Base-by-base conservation (phyloP, 2,113 vertebrate species). In the Pimephales promelas region DNA sequence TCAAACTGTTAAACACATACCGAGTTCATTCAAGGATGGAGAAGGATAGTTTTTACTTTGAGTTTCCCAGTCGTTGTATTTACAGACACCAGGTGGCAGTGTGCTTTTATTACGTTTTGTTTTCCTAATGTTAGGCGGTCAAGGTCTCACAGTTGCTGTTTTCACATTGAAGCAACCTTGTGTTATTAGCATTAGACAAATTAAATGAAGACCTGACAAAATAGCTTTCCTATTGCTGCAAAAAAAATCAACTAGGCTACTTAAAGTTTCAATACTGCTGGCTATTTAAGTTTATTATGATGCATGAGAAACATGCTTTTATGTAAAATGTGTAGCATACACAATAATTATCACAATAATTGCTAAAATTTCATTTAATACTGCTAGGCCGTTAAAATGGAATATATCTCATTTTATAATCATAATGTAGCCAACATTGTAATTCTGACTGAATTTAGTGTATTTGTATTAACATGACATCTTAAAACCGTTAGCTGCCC, bases 31-130 rank as follows among this genome's bases (percentile, higher is more conserved):
- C 34, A 18, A 16, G 14, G 4, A 13, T 24, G 43, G 11, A 31
- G 18, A 56, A 16, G 10, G 24, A 22, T 9, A 16, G 2, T 73
- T 7, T 43, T 47, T 52, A 28, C 26, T 49, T 14, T 47, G 45
- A 47, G 45, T 47, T 1, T 4, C 47, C 18, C 6, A 73, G 3
- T 6, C 13, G 4, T 3, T 79, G 16, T 26, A 28, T 68, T 31
- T 72, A 40, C 54, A 26, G 34, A 82, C 76, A 80, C 49, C 61
- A 86, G 82, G 28, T 86, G 82, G 82, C 82, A 71, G 82, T 73
- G 24, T 31, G 10, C 11, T 28, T 2, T 5, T 13, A 40, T 3
- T 68, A 34, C 10, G 20, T 34, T 47, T 40, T 68, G 10, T 52
- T 70, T 49, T 40, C 31, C 5, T 31, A 31, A 47, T 81, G 13